Evolutionary conservation across 1,140 invertebrate genomes (phyloP), one percentile per base, ranked within the genome.

Genomic region (Yoshiicerus persimilis): DNA sequence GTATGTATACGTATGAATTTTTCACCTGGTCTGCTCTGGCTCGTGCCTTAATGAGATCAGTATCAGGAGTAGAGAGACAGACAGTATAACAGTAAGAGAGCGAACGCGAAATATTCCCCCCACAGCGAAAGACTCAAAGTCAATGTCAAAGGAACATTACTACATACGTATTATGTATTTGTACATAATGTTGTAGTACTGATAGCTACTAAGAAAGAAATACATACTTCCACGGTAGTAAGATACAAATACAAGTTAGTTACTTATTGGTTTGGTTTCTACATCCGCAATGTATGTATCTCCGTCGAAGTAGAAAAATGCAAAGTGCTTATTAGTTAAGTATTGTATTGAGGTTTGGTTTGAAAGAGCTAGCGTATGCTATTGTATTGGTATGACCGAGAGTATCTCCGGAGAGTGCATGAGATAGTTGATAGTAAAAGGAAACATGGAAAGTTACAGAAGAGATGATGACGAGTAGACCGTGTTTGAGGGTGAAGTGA

Each of bases 381-480:
- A n/a, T n/a, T n/a, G n/a, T n/a, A n/a, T n/a, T n/a, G n/a, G n/a
- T n/a, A n/a, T n/a, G n/a, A n/a, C n/a, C n/a, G n/a, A n/a, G n/a
- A n/a, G n/a, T n/a, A n/a, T n/a, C n/a, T n/a, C n/a, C n/a, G n/a
- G n/a, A n/a, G n/a, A n/a, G n/a, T 30, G 6, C 23, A 70, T 27
- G 25, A 30, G 30, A 13, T 70, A 27, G 66, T 70, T 70, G n/a
- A n/a, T n/a, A n/a, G n/a, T n/a, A n/a, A 70, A 16, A 70, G 66
- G 32, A 16, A 80, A 38, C 75, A 80, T 80, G 75, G 75, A 80
- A 80, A 80, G 75, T 80, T 80, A 80, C 75, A 80, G 75, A 80
- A 34, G 30, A 80, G 75, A 80, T 36, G 70, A 77, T 80, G 75
- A 80, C 20, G 16, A n/a, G 30, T 16, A 32, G 27, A 36, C 16